Evolutionary conservation across 1,140 invertebrate species (phyloP), one percentile per base, ranked within the genome.

Genomic region (Cardiocondyla obscurior): DNA sequence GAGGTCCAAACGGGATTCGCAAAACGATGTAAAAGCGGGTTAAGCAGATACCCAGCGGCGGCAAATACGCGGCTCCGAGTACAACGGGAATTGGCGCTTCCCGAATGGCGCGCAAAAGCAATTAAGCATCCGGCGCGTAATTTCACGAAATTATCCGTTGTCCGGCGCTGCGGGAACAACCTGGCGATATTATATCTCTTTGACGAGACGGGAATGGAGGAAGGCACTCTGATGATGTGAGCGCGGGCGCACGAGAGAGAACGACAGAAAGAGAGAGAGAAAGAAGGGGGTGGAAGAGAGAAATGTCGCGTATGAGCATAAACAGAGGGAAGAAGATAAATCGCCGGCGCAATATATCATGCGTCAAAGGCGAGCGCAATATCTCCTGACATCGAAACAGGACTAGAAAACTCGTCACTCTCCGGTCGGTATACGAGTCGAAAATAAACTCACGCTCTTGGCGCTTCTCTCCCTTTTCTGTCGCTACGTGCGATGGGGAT

Each of bases 121-220:
- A 82, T 85, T 87, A 83, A 74, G 55, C 84, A 83, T 79, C 62
- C 74, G 46, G 60, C 46, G 62, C 46, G 74, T 79, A 79, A 79
- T 85, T 84, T 85, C 57, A 25, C 28, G 73, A 28, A 69, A 58
- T 83, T 76, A 87, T 85, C 79, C 67, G 74, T 77, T 77, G 69
- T 46, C 58, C 67, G 44, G 65, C 25, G 44, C n/a, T 42, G 39
- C 55, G 55, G 42, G 60, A 76, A 77, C 55, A 60, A 39, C 49
- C 19, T n/a, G 55, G 22, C n/a, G 33, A 73, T 83, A 58, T 67
- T 39, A 64, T 44, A 33, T 44, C 49, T 42, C 42, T 79, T 79
- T 79, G 74, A 83, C 12, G 76, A 60, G 64, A 70, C 51, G 14
- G 49, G 42, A 53, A 73, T 28, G 55, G 67, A 83, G 46, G 28